Evolutionary conservation across 2,888 invertebrate genomes (phyloP), one percentile per base, ranked within the genome.

Genomic region (Clitarchus hookeri): DNA sequence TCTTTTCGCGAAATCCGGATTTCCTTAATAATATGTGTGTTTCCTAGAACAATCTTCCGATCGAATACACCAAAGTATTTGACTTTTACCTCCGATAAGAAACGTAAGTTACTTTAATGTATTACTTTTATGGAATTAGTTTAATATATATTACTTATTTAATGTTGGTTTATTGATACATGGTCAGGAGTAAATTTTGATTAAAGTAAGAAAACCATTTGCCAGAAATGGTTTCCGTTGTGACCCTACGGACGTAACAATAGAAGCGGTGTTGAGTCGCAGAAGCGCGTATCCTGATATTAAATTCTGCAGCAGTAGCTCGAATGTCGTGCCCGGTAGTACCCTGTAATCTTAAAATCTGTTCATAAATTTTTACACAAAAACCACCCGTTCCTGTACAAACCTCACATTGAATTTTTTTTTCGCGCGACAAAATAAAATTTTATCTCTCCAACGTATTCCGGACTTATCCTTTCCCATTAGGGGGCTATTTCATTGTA

Each of bases 401-500:
- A 65, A n/a, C 65, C 65, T 23, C n/a, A 65, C 65, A 65, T n/a
- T 65, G 65, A 65, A 65, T 19, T 48, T 48, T 48, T 48, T 6
- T 48, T n/a, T 53, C 19, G 4, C 53, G 19, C 65, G 65, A 65
- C 65, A 65, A 65, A 65, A 65, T n/a, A n/a, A 65, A 65, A 65
- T n/a, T 65, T 65, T 65, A 65, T 65, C 65, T 65, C 65, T 23
- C 65, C 65, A 65, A 65, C 65, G 65, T 65, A 65, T 65, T 65
- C 65, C 65, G 16, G 65, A 16, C 65, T 65, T 65, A 65, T 65
- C 65, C 65, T 65, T 65, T 65, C 65, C 65, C 65, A 65, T 65
- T 65, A 65, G 65, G 65, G 65, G 65, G 65, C 65, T 65, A 65
- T 65, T 65, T 65, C 65, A 65, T 65, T 65, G 65, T 65, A 65